A percentile compares a stretch with the other conserved stretches of the same genome.
Evolutionary conservation across 2,888 invertebrate genomes (phyloP).

Genomic region (Crossocerus cetratus): DNA sequence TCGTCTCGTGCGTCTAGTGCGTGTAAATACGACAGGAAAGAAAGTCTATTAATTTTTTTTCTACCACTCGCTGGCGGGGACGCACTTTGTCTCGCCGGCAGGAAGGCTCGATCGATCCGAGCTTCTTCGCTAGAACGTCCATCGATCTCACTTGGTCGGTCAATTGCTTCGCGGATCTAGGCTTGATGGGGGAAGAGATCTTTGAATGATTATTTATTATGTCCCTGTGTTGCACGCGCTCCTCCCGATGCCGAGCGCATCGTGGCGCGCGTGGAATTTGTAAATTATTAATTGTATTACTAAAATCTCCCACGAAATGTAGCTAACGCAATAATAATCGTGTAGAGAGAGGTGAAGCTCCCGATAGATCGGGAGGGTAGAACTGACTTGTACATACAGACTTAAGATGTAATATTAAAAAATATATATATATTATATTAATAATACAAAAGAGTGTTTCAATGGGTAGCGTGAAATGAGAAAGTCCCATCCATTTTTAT

Average conservation of each 20-base stretch:
- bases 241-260: slow-evolving; percentile 55
- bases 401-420: slow-evolving; percentile 69
- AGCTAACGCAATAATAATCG: slow-evolving; percentile 60
- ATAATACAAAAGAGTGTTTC: slow-evolving; percentile 58
- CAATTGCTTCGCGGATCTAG: slow-evolving; percentile 6
- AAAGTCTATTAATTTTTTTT: slow-evolving; percentile 24
- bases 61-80: slow-evolving; percentile 4
- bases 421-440: slow-evolving; percentile 56
- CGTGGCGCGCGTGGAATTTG: slow-evolving; percentile 70
- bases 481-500: slow-evolving; percentile 12
- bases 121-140: neutral
- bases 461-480: neutral
- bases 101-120: too few species aligned
- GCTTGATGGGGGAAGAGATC: slow-evolving; percentile 26
- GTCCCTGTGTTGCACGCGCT: slow-evolving; percentile 59
- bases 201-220: slow-evolving; percentile 61
- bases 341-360: slow-evolving; percentile 51
- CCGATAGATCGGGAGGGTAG: slow-evolving; percentile 48
- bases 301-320: slow-evolving; percentile 45
- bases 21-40: slow-evolving; percentile 19
- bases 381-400: slow-evolving; percentile 72
- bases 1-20: slow-evolving; percentile 21
- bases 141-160: slow-evolving; percentile 34
- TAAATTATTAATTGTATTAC: slow-evolving; percentile 70
- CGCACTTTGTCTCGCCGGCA: neutral